A percentile compares a stretch with the other conserved stretches of the same genome.
These are phyloP conservation scores for Hydrolagus colliei DNA, from an alignment of 2,797 vertebrate species.

Conservation along the genomic window DNA sequence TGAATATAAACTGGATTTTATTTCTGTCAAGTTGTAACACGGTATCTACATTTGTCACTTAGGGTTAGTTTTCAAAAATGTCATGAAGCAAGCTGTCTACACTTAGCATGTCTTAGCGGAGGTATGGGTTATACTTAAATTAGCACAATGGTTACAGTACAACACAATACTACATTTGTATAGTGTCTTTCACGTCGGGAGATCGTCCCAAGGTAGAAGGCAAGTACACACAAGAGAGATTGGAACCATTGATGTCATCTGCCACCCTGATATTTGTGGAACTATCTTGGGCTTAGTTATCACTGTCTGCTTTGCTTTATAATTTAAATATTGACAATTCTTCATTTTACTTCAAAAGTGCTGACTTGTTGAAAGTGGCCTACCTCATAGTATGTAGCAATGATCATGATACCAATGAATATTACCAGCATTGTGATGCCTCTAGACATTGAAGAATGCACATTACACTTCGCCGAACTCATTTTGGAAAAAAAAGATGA, in stretches of 20 bases:
- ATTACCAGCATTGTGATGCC: constrained; percentile 6
- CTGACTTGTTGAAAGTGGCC: constrained; percentile 8
- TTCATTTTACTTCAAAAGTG: neutral
- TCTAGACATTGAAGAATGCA: neutral
- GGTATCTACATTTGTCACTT: neutral
- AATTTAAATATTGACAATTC: neutral
- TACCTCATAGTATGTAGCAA: constrained; percentile 6
- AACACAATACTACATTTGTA: neutral
- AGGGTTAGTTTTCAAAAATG: neutral
- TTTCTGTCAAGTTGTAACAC: constrained; percentile 15
- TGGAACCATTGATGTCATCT: neutral
- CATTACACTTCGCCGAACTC: neutral
- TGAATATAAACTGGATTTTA: constrained; percentile 15
- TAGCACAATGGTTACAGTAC: neutral
- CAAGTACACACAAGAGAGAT: no score
- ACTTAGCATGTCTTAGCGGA: neutral
- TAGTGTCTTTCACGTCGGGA: no score
- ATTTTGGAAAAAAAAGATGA: neutral
- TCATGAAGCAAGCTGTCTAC: neutral
- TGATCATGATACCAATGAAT: neutral
- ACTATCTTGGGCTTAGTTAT: neutral
- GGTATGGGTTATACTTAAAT: neutral
- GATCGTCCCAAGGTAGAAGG: no score
- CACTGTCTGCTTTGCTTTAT: neutral
- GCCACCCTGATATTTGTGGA: neutral